phyloP scores from a whole-genome alignment of 2,113 vertebrate species.

The Vimba vimba region DNA sequence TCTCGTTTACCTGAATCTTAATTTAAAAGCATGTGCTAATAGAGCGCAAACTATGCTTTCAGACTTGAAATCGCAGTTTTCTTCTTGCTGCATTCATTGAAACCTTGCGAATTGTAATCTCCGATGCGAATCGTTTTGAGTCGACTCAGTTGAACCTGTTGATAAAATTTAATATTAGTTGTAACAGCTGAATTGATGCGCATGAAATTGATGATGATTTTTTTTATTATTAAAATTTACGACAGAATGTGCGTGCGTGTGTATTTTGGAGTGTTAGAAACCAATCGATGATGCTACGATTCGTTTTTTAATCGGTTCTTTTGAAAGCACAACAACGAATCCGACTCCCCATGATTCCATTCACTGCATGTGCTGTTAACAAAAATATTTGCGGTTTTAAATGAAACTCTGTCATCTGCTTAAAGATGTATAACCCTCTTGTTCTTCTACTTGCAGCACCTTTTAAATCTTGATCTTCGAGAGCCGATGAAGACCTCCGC shows the following conservation, averaged over 20 bases:
- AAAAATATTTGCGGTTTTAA: background rate
- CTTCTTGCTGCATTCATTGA: background rate
- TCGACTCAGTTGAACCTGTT: slow-evolving; percentile 1
- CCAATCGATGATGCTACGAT: background rate
- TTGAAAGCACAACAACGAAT: background rate
- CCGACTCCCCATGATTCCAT: background rate
- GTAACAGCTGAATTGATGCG: background rate
- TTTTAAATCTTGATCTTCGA: slow-evolving; percentile 71
- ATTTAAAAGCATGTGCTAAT: background rate
- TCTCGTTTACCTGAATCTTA: background rate
- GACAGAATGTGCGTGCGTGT: background rate
- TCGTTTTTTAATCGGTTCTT: background rate
- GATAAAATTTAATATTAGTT: background rate
- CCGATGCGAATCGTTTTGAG: slow-evolving; percentile 2
- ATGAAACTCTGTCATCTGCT: background rate
- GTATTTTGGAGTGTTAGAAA: background rate
- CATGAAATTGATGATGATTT: background rate
- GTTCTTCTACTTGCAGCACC: slow-evolving; percentile 60
- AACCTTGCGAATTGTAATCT: background rate
- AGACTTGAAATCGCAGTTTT: background rate
- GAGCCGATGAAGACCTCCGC: slow-evolving; percentile 57
- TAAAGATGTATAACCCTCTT: background rate
- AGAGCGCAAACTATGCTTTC: background rate
- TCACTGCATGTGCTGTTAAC: background rate
- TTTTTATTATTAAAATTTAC: background rate